phyloP scores from a whole-genome alignment of 2,113 vertebrate species.

The Phalacrocorax aristotelis region DNA sequence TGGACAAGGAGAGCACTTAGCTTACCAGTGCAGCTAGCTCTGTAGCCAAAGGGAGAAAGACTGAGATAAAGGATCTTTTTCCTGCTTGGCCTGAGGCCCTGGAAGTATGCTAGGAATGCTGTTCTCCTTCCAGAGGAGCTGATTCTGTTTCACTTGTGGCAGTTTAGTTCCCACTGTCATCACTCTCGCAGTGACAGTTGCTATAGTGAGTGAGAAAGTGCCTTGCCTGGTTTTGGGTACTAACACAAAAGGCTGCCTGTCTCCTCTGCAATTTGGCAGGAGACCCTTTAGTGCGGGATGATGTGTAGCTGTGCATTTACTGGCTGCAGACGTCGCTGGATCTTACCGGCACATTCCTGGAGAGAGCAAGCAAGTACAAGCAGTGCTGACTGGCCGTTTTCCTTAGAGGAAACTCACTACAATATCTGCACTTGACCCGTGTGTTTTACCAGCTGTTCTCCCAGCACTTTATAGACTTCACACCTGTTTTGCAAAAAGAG shows the following conservation, averaged over 20 bases:
- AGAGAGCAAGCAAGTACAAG: constrained; percentile 20
- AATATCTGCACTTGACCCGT: not conserved
- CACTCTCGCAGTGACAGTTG: constrained; percentile 61
- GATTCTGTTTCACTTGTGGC: constrained; percentile 62
- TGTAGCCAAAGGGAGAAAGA: constrained; percentile 37
- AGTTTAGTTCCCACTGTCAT: constrained; percentile 69
- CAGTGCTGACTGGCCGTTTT: not conserved
- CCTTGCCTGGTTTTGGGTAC: constrained; percentile 43
- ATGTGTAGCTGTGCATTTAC: constrained; percentile 35
- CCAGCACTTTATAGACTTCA: not conserved
- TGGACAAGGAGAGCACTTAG: not conserved
- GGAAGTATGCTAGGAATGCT: constrained; percentile 73
- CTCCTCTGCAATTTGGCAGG: constrained; percentile 60
- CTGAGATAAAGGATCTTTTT: constrained; percentile 31
- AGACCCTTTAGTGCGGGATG: constrained; percentile 27
- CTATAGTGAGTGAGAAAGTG: constrained; percentile 61
- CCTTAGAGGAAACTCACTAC: not conserved
- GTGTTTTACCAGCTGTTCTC: constrained; percentile 57
- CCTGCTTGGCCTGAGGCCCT: constrained; percentile 12
- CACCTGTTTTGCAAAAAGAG: constrained; percentile 41
- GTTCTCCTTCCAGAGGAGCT: constrained; percentile 58
- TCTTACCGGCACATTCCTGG: constrained; percentile 15
- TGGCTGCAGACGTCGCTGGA: not conserved
- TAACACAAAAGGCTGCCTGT: constrained; percentile 69
- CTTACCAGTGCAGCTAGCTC: not conserved